These are phyloP conservation scores for Athripsodes cinereus DNA, from an alignment of 2,888 invertebrate genomes.

Conservation along the genomic window DNA sequence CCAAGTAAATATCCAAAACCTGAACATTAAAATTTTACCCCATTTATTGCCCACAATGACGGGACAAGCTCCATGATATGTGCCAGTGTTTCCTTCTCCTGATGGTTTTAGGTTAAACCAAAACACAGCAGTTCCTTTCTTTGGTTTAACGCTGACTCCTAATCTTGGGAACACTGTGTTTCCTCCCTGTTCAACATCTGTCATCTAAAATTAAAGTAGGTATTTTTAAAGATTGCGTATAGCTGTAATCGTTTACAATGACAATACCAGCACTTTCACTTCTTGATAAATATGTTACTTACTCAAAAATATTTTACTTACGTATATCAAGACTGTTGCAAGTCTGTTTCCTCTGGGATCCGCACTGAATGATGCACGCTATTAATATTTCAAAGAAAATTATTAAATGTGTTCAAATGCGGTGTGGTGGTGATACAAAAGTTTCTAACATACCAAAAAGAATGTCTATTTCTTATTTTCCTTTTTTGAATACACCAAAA, in stretches of 20 bases:
- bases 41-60: constrained; percentile 95
- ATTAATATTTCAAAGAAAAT: not conserved
- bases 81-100: constrained; percentile 87
- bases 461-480: too few species aligned
- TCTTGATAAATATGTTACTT: too few species aligned
- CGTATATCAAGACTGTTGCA: not conserved
- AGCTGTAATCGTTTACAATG: too few species aligned
- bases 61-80: constrained; percentile 95
- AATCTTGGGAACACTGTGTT: constrained; percentile 94
- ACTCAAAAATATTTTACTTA: too few species aligned
- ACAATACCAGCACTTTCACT: too few species aligned
- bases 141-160: constrained; percentile 78
- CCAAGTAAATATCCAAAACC: too few species aligned
- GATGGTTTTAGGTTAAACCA: constrained; percentile 91
- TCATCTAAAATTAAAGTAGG: constrained; percentile 83
- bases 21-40: constrained; percentile 65
- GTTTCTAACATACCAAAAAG: too few species aligned
- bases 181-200: constrained; percentile 93
- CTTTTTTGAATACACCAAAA: too few species aligned
- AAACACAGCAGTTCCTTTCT: constrained; percentile 88
- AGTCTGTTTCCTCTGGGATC: not conserved
- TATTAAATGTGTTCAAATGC: too few species aligned
- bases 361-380: not conserved
- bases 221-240: too few species aligned
- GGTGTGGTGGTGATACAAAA: too few species aligned